A percentile compares a stretch with the other conserved stretches of the same genome.
Evolutionary conservation across 2,888 invertebrate species (phyloP).

Genomic region (Deilephila porcellus): DNA sequence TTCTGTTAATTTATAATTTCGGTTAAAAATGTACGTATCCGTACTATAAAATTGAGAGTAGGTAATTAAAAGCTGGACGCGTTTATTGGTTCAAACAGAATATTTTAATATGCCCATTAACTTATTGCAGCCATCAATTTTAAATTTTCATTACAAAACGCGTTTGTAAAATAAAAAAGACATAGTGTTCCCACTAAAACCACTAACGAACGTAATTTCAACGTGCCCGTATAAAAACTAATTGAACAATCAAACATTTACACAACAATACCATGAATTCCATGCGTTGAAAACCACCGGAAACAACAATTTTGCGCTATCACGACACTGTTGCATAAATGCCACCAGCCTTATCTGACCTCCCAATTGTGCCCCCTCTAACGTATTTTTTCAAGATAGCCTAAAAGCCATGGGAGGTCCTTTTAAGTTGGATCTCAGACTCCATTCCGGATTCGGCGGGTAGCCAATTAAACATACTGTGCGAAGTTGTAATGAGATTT

Average conservation of each 20-base stretch:
- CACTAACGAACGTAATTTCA: slow-evolving; percentile 13
- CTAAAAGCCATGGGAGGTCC: slow-evolving; percentile 37
- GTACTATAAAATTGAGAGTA: too few species aligned
- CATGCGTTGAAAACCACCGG: slow-evolving; percentile 51
- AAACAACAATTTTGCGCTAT: slow-evolving; percentile 51
- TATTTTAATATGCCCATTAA: neutral
- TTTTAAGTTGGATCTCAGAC: slow-evolving; percentile 45
- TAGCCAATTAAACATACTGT: slow-evolving; percentile 61
- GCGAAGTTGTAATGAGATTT: slow-evolving; percentile 61
- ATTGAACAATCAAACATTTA: slow-evolving; percentile 35
- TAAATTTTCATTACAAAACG: neutral
- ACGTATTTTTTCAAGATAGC: slow-evolving; percentile 31
- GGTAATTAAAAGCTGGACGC: too few species aligned
- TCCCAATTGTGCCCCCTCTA: slow-evolving; percentile 29
- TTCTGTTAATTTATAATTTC: too few species aligned
- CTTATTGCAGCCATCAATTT: too few species aligned
- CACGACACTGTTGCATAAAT: slow-evolving; percentile 52
- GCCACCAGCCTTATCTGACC: slow-evolving; percentile 46
- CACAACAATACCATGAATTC: slow-evolving; percentile 46
- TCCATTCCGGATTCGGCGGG: slow-evolving; percentile 49
- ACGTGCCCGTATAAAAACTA: slow-evolving; percentile 41
- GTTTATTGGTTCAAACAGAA: neutral
- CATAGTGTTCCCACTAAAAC: neutral
- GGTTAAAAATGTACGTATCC: too few species aligned
- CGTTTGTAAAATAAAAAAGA: neutral